A percentile compares a stretch with the other conserved stretches of the same genome.
Evolutionary conservation across 2,888 invertebrate genomes (phyloP).

Genomic region (Sesia apiformis): DNA sequence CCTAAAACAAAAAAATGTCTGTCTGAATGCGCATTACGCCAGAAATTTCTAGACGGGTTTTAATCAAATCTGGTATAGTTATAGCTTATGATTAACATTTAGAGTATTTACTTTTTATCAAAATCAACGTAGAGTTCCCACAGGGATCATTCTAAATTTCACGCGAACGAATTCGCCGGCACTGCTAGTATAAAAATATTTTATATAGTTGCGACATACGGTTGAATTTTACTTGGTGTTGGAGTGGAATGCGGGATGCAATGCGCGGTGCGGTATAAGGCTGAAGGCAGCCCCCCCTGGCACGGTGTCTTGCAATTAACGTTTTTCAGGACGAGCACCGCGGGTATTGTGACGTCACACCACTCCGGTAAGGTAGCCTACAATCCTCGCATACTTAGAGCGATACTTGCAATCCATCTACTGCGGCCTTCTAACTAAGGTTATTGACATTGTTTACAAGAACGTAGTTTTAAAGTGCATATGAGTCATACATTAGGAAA

Average conservation of each 20-base stretch:
- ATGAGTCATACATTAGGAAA: too few relatives aligned
- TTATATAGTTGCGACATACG: conserved; percentile 16
- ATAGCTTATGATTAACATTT: too few relatives aligned
- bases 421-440: too few relatives aligned
- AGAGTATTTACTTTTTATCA: too few relatives aligned
- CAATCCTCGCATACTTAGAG: conserved; percentile 26
- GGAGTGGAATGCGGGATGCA: conserved; percentile 24
- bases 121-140: too few relatives aligned
- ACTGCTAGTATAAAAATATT: conserved; percentile 7
- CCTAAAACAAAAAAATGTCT: too few relatives aligned
- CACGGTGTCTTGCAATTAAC: conserved; percentile 54
- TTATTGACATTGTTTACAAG: too few relatives aligned
- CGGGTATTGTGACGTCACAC: conserved; percentile 46
- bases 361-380: conserved; percentile 42
- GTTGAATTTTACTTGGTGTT: conserved; percentile 16
- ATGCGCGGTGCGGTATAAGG: conserved; percentile 24
- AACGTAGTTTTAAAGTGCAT: too few relatives aligned
- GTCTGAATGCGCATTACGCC: too few relatives aligned
- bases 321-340: conserved; percentile 53
- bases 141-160: neutral
- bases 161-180: neutral
- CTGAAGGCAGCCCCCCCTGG: conserved; percentile 29
- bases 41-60: too few relatives aligned
- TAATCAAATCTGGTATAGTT: too few relatives aligned
- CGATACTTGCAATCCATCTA: neutral